Evolutionary conservation across 2,888 invertebrate species (phyloP).

Genomic region (Eupithecia abbreviata): DNA sequence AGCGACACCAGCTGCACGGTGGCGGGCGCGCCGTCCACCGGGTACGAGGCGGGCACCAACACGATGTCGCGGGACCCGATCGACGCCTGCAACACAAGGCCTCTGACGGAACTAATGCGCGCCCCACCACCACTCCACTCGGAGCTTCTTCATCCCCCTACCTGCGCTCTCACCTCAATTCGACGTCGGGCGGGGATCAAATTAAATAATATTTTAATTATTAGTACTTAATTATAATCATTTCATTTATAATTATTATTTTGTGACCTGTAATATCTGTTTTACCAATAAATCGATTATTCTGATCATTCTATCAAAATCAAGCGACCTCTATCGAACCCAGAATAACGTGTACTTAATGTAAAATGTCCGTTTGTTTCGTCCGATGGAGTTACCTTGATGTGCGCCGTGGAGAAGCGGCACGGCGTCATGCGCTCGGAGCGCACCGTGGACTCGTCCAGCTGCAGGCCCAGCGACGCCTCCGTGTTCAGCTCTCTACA

Average conservation of each 20-base stretch:
- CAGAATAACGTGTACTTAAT: too few relatives aligned
- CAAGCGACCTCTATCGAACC: too few relatives aligned
- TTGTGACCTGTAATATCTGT: too few relatives aligned
- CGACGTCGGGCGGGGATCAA: not conserved
- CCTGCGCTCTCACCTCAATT: not conserved
- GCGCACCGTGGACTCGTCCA: slow-evolving; percentile 84
- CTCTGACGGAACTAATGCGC: not conserved
- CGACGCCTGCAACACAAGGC: slow-evolving; percentile 55
- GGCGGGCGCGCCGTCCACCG: slow-evolving; percentile 91
- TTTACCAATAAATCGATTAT: too few relatives aligned
- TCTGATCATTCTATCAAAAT: too few relatives aligned
- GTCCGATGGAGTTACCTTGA: slow-evolving; percentile 73
- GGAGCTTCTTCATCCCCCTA: not conserved
- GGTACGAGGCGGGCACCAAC: slow-evolving; percentile 90
- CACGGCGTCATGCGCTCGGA: slow-evolving; percentile 91
- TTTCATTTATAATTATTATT: too few relatives aligned
- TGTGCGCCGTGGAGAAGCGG: slow-evolving; percentile 92
- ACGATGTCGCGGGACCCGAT: slow-evolving; percentile 84
- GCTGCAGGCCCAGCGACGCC: slow-evolving; percentile 79
- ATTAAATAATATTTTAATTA: too few relatives aligned
- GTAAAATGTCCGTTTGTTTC: not conserved
- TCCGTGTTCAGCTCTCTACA: slow-evolving; percentile 80
- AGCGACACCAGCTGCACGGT: slow-evolving; percentile 89
- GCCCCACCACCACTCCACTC: not conserved
- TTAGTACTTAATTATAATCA: too few relatives aligned